phyloP scores from a whole-genome alignment of 2,888 invertebrate genomes.

The Diaperis boleti region DNA sequence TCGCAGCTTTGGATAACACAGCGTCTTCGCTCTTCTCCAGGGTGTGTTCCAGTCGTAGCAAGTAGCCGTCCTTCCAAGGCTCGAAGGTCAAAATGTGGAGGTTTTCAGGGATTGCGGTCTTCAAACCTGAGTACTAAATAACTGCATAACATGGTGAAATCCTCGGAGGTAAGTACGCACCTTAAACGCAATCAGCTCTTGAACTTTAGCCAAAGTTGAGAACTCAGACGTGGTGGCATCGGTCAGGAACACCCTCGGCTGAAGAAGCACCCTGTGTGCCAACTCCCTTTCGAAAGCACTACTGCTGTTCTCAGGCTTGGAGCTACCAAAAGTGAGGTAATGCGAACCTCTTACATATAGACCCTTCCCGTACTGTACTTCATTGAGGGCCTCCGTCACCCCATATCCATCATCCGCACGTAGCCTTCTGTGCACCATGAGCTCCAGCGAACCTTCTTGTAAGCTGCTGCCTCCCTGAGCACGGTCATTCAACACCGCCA shows the following conservation, averaged over 20 bases:
- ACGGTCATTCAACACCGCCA: constrained; percentile 80
- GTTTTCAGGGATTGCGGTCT: constrained; percentile 74
- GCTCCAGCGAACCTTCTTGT: constrained; percentile 79
- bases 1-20: constrained; percentile 68
- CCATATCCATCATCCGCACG: constrained; percentile 93
- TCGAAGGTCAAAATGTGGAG: constrained; percentile 85
- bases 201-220: constrained; percentile 2
- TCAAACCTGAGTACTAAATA: constrained; percentile 66
- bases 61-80: constrained; percentile 73
- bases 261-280: constrained; percentile 69
- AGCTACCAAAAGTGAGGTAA: constrained; percentile 67
- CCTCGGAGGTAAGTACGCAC: no score
- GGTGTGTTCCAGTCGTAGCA: constrained; percentile 85
- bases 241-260: constrained; percentile 65
- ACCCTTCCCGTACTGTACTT: constrained; percentile 77
- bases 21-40: constrained; percentile 75
- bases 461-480: constrained; percentile 87
- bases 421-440: constrained; percentile 90
- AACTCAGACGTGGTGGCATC: constrained; percentile 12
- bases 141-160: no score
- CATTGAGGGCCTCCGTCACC: constrained; percentile 91
- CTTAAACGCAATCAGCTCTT: constrained; percentile 2
- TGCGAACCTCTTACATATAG: constrained; percentile 80
- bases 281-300: constrained; percentile 65
- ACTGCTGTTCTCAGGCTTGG: no score